Percentiles rank a stretch among this genome's conserved stretches.
phyloP scores from a whole-genome alignment of 1,140 invertebrate genomes.

The Mesaphorura yosii region DNA sequence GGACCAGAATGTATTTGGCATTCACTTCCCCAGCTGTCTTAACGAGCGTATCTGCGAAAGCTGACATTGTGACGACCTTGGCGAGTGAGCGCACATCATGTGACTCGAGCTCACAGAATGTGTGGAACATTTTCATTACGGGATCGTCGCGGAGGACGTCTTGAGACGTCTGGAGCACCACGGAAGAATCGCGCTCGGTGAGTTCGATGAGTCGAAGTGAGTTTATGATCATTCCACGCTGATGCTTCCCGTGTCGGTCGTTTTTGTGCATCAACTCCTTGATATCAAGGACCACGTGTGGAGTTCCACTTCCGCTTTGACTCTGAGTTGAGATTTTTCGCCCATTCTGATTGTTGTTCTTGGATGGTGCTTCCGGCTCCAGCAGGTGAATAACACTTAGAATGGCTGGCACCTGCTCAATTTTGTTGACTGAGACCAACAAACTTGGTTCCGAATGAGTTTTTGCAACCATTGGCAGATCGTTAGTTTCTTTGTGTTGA shows the following conservation, averaged over 20 bases:
- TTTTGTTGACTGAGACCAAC: slow-evolving; percentile 14
- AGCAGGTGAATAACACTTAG: slow-evolving; percentile 16
- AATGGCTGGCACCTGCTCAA: slow-evolving; percentile 20
- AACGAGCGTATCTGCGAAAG: slow-evolving; percentile 10
- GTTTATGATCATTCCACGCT: slow-evolving; percentile 7
- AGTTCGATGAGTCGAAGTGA: slow-evolving; percentile 17
- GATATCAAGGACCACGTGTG: neutral
- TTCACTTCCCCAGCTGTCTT: slow-evolving; percentile 8
- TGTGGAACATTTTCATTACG: slow-evolving; percentile 16
- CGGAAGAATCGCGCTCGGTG: slow-evolving; percentile 17
- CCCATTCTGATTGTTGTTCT: neutral
- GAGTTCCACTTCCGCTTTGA: neutral
- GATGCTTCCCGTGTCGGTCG: neutral
- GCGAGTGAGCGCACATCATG: slow-evolving; percentile 4
- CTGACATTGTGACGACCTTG: slow-evolving; percentile 19
- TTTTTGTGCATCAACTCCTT: neutral
- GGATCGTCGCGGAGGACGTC: slow-evolving; percentile 16
- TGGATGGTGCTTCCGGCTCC: neutral
- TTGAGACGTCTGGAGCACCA: slow-evolving; percentile 16
- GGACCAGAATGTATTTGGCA: slow-evolving; percentile 13
- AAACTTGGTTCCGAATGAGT: neutral
- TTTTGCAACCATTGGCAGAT: neutral
- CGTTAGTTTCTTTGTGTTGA: too few relatives aligned
- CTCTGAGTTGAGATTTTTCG: neutral
- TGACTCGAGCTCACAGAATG: slow-evolving; percentile 8